Evolutionary conservation across 2,888 invertebrate species (phyloP).

Genomic region (Patella ulyssiponensis): DNA sequence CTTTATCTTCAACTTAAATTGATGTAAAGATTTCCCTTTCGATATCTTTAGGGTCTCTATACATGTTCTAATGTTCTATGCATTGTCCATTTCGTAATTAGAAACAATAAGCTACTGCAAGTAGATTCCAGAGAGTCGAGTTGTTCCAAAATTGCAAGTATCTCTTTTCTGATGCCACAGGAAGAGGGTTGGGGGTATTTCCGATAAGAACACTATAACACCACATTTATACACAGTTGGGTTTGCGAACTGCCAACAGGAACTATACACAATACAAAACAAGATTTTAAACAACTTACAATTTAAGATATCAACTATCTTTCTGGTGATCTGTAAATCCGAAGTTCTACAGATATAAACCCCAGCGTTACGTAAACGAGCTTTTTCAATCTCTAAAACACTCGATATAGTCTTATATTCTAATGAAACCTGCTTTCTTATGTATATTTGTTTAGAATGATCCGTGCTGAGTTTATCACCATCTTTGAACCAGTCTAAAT

Average conservation of each 20-base stretch:
- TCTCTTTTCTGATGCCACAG: too few species aligned
- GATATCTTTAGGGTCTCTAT: too few species aligned
- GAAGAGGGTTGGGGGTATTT: too few species aligned
- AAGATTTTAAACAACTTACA: neutral
- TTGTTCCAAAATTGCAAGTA: neutral
- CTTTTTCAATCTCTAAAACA: slow-evolving; percentile 24
- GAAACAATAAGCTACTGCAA: too few species aligned
- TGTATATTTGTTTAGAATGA: slow-evolving; percentile 43
- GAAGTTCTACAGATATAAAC: slow-evolving; percentile 2
- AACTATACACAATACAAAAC: too few species aligned
- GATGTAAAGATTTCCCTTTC: too few species aligned
- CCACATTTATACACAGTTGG: too few species aligned
- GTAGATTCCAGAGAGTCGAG: neutral
- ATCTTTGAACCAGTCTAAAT: slow-evolving; percentile 59
- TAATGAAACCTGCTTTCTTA: slow-evolving; percentile 50
- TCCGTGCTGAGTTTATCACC: slow-evolving; percentile 49
- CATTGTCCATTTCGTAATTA: too few species aligned
- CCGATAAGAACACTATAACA: too few species aligned
- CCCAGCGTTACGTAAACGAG: neutral
- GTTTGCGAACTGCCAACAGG: too few species aligned
- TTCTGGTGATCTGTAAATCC: neutral
- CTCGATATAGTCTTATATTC: slow-evolving; percentile 44
- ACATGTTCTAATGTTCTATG: too few species aligned
- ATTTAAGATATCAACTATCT: slow-evolving; percentile 9
- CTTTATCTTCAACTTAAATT: too few species aligned